phyloP scores from a whole-genome alignment of 2,113 vertebrate genomes.

The Paramisgurnus dabryanus region DNA sequence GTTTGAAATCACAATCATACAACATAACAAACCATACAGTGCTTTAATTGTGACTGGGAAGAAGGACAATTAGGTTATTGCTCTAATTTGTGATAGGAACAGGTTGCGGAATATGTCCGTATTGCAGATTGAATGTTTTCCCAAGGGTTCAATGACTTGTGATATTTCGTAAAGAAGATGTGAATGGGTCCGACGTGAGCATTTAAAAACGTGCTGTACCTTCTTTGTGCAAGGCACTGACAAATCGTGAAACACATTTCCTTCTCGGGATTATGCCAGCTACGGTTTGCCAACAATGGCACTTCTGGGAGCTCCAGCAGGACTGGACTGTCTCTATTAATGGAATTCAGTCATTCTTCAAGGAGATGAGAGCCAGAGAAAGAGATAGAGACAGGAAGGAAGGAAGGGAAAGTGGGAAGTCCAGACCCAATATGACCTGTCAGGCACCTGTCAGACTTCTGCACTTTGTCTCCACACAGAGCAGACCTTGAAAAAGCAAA shows the following conservation, averaged over 20 bases:
- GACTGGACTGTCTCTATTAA: slow-evolving; percentile 11
- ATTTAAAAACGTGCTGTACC: slow-evolving; percentile 39
- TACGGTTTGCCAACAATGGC: background rate
- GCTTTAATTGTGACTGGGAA: slow-evolving; percentile 56
- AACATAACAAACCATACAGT: slow-evolving; percentile 41
- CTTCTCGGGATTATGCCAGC: slow-evolving; percentile 11
- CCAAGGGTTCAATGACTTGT: slow-evolving; percentile 46
- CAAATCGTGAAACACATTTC: slow-evolving; percentile 39
- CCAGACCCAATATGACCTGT: slow-evolving; percentile 18
- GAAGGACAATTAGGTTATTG: slow-evolving; percentile 58
- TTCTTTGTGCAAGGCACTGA: slow-evolving; percentile 61
- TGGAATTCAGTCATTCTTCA: slow-evolving; percentile 59
- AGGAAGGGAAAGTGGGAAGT: slow-evolving; percentile 29
- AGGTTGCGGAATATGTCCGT: slow-evolving; percentile 27
- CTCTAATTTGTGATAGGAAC: slow-evolving; percentile 47
- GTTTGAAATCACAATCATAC: slow-evolving; percentile 16
- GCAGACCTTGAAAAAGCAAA: slow-evolving; percentile 41
- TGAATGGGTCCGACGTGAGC: background rate
- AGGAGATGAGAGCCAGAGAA: slow-evolving; percentile 28
- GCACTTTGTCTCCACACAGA: background rate
- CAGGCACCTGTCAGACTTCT: slow-evolving; percentile 35
- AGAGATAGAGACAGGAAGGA: slow-evolving; percentile 45
- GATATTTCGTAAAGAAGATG: slow-evolving; percentile 12
- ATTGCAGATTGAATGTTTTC: slow-evolving; percentile 53
- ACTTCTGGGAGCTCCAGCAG: slow-evolving; percentile 7